Conservation (phyloP, 2,888 invertebrate genomes). For the Archips crataeganus region DNA sequence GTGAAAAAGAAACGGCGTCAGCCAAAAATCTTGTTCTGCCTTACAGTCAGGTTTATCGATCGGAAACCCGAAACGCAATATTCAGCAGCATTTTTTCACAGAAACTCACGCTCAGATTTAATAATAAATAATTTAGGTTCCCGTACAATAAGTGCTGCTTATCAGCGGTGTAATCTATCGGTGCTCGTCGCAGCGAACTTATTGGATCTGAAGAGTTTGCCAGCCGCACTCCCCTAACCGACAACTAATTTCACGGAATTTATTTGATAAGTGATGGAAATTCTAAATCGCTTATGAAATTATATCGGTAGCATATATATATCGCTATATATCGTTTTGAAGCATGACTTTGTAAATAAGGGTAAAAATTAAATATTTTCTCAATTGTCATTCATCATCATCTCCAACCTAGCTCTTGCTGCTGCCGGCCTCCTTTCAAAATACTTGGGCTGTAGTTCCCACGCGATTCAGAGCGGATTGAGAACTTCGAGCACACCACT, state of each 20-base stretch:
- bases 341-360: not conserved
- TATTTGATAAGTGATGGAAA: slow-evolving; percentile 28
- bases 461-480: too few relatives aligned
- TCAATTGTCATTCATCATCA: too few relatives aligned
- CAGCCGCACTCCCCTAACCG: slow-evolving; percentile 55
- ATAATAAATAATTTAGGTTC: slow-evolving; percentile 36
- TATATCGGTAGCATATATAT: not conserved
- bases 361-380: too few relatives aligned
- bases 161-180: slow-evolving; percentile 44
- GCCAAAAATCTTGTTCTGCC: not conserved
- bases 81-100: not conserved
- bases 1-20: not conserved
- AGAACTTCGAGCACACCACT: too few relatives aligned
- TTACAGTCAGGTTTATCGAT: not conserved
- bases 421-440: too few relatives aligned
- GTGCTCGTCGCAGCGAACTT: slow-evolving; percentile 46
- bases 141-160: slow-evolving; percentile 51
- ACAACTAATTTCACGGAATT: slow-evolving; percentile 52
- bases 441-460: too few relatives aligned
- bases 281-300: slow-evolving; percentile 2
- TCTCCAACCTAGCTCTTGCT: too few relatives aligned
- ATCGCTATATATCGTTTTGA: not conserved
- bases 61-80: not conserved
- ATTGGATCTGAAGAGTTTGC: slow-evolving; percentile 68
- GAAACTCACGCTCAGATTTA: slow-evolving; percentile 9